Conservation (phyloP, 1,140 invertebrate species). For the Chionoecetes opilio region DNA sequence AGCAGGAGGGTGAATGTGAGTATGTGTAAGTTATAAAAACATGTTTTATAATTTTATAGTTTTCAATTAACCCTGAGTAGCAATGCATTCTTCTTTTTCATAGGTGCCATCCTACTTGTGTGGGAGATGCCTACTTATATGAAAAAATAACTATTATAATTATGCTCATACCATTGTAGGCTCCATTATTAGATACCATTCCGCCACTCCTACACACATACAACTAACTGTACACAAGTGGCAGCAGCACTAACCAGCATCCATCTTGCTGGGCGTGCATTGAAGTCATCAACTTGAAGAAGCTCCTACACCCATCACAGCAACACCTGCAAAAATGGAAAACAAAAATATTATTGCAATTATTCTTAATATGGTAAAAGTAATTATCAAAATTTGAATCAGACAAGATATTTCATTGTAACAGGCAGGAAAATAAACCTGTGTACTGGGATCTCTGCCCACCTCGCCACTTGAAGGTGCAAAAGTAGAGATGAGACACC, state of each 20-base stretch:
- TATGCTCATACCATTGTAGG: too few species aligned
- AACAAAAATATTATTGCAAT: neutral
- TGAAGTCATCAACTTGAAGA: slow-evolving; percentile 63
- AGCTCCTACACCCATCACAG: slow-evolving; percentile 64
- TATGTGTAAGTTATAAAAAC: too few species aligned
- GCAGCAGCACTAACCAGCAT: slow-evolving; percentile 45
- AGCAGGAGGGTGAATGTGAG: too few species aligned
- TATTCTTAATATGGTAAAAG: neutral
- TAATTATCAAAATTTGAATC: neutral
- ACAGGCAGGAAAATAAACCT: neutral
- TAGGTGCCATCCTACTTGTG: too few species aligned
- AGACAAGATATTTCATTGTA: neutral
- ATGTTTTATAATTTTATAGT: too few species aligned
- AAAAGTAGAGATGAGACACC: too few species aligned
- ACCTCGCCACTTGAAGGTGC: too few species aligned
- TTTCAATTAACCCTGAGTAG: too few species aligned
- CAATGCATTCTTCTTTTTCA: too few species aligned
- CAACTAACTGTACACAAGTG: neutral
- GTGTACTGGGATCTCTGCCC: neutral
- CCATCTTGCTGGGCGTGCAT: slow-evolving; percentile 68
- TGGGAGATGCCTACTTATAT: too few species aligned
- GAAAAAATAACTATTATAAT: too few species aligned
- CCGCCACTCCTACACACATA: neutral
- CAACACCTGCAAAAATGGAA: slow-evolving; percentile 51
- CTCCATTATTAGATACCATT: too few species aligned